Evolutionary conservation across 2,113 vertebrate genomes (phyloP), one percentile per base, ranked within the genome.

Genomic region (Leptobrachium ailaonicum): DNA sequence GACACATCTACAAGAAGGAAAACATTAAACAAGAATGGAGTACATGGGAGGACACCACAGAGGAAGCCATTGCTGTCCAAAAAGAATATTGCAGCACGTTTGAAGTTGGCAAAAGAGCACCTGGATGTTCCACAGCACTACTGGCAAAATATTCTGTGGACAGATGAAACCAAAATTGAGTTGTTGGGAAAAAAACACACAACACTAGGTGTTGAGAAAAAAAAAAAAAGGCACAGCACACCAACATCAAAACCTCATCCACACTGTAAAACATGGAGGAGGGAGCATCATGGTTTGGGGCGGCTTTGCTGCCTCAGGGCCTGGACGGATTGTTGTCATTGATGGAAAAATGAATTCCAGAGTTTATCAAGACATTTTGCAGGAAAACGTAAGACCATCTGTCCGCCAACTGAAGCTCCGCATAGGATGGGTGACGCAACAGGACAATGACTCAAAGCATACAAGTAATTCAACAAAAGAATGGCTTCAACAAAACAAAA

Each of bases 131-230:
- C 47, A 72, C 70, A 56, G 2, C 40, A 12, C n/a, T 72, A 41
- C 45, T 41, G 45, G 50, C 2, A 54, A 20, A 72, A 56, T 56
- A 41, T 72, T 72, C 47, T 41, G n/a, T 72, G 70, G 70, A 54
- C 70, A 54, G 50, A 53, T 72, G 20, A 11, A 72, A 72, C 47
- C 47, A 72, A 72, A 72, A 20, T 54, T 72, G 70, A 54, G 70
- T 72, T 72, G 47, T 68, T 68, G 2, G 2, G 41, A 68, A 68
- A 9, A 9, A 56, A 54, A 54, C 47, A 72, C 47, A 72, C 70
- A 72, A 72, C 70, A 72, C 70, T 72, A 72, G 41, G 70, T 54
- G 69, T 14, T 45, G 47, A 8, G 69, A 45, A 71, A 71, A 32
- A 53, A 45, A 71, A 71, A 32, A 53, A 71, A 10, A 71, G 68